Base-by-base conservation (phyloP, 2,113 vertebrate genomes). In the Perognathus longimembris region DNA sequence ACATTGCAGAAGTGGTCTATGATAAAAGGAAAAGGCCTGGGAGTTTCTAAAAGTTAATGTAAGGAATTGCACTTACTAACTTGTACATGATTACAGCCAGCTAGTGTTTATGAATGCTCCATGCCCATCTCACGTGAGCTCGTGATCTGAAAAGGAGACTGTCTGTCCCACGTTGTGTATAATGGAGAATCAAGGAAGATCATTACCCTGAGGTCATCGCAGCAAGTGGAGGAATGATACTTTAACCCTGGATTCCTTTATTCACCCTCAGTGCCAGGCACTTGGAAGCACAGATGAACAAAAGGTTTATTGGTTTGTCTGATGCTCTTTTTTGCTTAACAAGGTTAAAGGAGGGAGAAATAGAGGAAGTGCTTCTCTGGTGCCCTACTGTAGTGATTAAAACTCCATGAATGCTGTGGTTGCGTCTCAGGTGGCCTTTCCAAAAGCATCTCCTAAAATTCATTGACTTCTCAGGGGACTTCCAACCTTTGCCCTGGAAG, bases 371-470 rank as follows among this genome's bases (percentile, higher is more conserved):
- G 50, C 17, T 54, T 54, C 50, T 54, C 50, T 54, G 50, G 4
- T 54, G 50, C 50, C 17, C 50, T 54, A 17, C 12, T 54, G 4
- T 54, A 54, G 50, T 54, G 50, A 54, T 54, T 73, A 74, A 42
- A 24, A 21, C 40, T n/a, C 50, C 38, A 12, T 12, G 24, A 26
- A 21, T 15, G 36, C 59, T 79, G 28, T 50, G 61, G 24, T 57
- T 80, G 22, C 61, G 92, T 61, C 57, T 85, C 38, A 79, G 59
- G 70, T 21, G 77, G 82, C 34, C 30, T 89, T 77, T n/a, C 36
- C 40, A 45, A 85, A 45, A 86, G 54, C 20, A 83, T 20, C 45
- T 73, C 40, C 76, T 89, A 28, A 88, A 66, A 17, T 80, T 64
- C 1, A 36, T 50, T 50, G 57, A 50, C 63, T 63, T 45, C 26